Evolutionary conservation across 2,888 invertebrate species (phyloP), one percentile per base, ranked within the genome.

Genomic region (Linnaemya tessellans): DNA sequence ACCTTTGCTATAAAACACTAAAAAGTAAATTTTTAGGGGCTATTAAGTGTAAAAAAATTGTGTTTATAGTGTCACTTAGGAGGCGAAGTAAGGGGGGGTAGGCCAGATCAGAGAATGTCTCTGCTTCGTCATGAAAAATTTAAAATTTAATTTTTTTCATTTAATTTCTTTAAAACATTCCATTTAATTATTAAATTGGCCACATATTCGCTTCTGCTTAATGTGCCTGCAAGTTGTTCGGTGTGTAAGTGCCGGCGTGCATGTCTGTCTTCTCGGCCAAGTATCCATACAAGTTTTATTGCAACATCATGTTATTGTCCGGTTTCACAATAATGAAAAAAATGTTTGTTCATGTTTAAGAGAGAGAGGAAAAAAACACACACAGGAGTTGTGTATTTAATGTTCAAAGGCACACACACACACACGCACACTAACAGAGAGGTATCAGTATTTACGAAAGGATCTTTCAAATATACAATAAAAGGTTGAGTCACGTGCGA

Each of bases 401-500:
- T 22, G n/a, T 22, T 78, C 60, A 60, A 41, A 15, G n/a, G 30
- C 25, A 67, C 49, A 13, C 11, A 58, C 13, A 46, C 56, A 41
- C n/a, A 15, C 20, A 41, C 30, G 35, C n/a, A 30, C 43, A 30
- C 7, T 15, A 11, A 15, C 10, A 30, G 18, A 18, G 41, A 30
- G 51, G 41, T 65, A 54, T 18, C 13, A 46, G 54, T 68, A 73
- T 73, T 51, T 70, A 13, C 51, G 11, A 60, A 65, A 73, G 62
- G 67, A 73, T 71, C 51, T 51, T 64, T 22, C 62, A 62, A 30
- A 51, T 49, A 62, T 11, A 62, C 46, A 49, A 73, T 79, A 65
- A 49, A 82, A 82, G 56, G 73, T 79, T 68, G 82, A 82, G 90
- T 90, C 91, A 91, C 91, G 91, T 91, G 91, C 88, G 80, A 30